Percentiles rank a stretch among this genome's conserved stretches.
Conservation (phyloP, 1,140 invertebrate species). For the Adoxophyes honmai region DNA sequence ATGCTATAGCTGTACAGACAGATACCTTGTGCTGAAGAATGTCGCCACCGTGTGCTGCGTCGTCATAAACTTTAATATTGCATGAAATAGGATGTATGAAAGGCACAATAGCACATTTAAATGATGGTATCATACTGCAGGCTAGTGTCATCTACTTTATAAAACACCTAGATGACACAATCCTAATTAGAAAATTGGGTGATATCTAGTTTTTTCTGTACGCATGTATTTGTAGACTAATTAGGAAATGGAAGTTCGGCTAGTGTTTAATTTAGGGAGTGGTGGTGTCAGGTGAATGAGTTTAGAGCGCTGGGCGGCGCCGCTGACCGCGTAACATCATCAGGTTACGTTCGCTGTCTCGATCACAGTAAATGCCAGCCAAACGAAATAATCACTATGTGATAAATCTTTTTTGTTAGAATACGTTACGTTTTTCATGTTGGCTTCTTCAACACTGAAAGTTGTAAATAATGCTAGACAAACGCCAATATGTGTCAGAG, state of each 20-base stretch:
- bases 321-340: conserved; percentile 5
- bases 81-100: not conserved
- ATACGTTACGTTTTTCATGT: not conserved
- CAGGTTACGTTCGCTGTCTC: not conserved
- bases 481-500: conserved; percentile 41
- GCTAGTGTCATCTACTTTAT: conserved; percentile 20
- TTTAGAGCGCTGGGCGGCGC: conserved; percentile 5
- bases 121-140: too few relatives aligned
- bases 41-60: conserved; percentile 20
- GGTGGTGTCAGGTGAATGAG: conserved; percentile 13
- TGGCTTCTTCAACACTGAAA: not conserved
- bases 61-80: conserved; percentile 18
- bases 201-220: conserved; percentile 1
- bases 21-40: conserved; percentile 27
- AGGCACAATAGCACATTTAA: too few relatives aligned
- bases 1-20: conserved; percentile 19
- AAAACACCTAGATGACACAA: conserved; percentile 20
- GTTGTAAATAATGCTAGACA: not conserved
- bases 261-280: conserved; percentile 16
- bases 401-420: not conserved
- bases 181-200: not conserved
- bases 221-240: conserved; percentile 17
- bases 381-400: conserved; percentile 3
- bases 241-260: conserved; percentile 14
- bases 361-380: not conserved